These are phyloP conservation scores for Scolopax bukidnonensis DNA, from an alignment of 2,797 vertebrate genomes.

Conservation along the genomic window DNA sequence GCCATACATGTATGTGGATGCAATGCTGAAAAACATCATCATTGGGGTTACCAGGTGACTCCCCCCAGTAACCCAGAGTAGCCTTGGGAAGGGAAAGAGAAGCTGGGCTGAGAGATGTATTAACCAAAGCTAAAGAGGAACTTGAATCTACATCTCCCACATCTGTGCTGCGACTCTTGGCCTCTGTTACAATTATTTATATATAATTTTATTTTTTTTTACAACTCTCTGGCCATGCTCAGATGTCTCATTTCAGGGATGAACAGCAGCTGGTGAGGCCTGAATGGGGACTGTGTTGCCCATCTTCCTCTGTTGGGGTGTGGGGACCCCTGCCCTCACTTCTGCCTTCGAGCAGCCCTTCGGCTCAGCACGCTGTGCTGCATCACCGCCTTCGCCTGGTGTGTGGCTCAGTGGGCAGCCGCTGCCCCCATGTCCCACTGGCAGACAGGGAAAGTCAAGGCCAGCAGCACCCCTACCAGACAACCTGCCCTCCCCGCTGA, in stretches of 20 bases:
- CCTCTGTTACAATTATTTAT: not conserved
- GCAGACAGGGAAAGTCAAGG: not conserved
- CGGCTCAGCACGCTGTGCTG: not conserved
- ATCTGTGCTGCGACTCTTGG: not conserved
- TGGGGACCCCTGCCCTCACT: not conserved
- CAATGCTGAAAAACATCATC: not conserved
- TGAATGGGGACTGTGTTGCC: not conserved
- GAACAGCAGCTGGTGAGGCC: not conserved
- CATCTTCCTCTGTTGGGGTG: fast-evolving
- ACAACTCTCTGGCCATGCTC: fast-evolving
- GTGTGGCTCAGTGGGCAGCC: fast-evolving
- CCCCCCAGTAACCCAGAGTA: not conserved
- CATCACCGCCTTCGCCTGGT: fast-evolving
- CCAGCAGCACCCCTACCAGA: not conserved
- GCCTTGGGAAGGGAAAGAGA: not conserved
- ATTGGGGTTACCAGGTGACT: not conserved
- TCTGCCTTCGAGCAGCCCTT: not conserved
- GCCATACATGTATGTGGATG: not conserved
- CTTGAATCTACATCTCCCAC: not conserved
- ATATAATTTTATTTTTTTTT: too few relatives aligned
- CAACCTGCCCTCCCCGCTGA: not conserved
- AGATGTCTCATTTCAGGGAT: not conserved
- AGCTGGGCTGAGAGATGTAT: not conserved
- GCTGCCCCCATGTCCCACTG: not conserved
- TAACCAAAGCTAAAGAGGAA: not conserved